Evolutionary conservation across 2,113 vertebrate genomes (phyloP).

Genomic region (Percopsis transmontana): DNA sequence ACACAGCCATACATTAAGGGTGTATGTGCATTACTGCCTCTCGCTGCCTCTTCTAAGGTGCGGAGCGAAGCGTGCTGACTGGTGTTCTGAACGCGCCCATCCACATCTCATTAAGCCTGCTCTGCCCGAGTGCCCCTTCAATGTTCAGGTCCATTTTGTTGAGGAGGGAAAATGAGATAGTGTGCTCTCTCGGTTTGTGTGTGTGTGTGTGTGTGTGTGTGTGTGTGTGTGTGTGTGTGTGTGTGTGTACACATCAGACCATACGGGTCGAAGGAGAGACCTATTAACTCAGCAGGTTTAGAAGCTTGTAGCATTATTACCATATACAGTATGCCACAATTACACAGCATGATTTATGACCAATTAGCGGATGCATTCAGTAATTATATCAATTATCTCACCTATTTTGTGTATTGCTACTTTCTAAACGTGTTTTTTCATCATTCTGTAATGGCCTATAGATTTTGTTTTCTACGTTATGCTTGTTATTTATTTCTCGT

Average conservation of each 20-base stretch:
- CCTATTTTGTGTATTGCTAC: no score
- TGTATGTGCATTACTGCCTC: constrained; percentile 38
- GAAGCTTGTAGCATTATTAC: constrained; percentile 6
- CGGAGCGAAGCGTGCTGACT: constrained; percentile 28
- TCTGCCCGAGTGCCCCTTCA: constrained; percentile 24
- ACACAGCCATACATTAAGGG: constrained; percentile 46
- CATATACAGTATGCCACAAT: not conserved
- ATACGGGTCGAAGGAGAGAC: constrained; percentile 2
- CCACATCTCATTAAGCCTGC: constrained; percentile 49
- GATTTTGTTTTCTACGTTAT: no score
- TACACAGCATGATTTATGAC: constrained; percentile 9
- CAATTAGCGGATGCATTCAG: constrained; percentile 6
- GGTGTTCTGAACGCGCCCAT: constrained; percentile 19
- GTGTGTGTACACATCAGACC: not conserved
- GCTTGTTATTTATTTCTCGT: no score
- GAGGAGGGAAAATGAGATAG: constrained; percentile 4
- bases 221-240: not conserved
- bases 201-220: not conserved
- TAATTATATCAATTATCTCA: no score
- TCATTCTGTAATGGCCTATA: no score
- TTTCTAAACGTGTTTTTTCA: no score
- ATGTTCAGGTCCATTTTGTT: constrained; percentile 36
- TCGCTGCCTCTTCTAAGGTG: constrained; percentile 29
- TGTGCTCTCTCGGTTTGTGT: not conserved
- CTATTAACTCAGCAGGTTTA: constrained; percentile 15